Evolutionary conservation across 2,113 vertebrate species (phyloP), one percentile per base, ranked within the genome.

Genomic region (Nerophis lumbriciformis): DNA sequence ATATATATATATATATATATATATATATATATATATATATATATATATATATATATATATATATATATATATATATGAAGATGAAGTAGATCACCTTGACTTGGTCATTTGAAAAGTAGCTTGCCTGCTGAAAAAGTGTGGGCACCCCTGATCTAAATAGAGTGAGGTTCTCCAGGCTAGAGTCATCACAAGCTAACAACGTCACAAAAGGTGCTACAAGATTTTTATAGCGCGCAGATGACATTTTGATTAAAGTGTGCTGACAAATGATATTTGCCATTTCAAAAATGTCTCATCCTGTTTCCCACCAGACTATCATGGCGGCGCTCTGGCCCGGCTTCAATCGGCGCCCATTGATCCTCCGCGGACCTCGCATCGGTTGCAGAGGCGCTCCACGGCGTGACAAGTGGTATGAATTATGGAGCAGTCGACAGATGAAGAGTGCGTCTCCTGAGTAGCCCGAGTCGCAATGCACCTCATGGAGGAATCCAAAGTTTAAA

Each of bases 321-420:
- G 76, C 74, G 82, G 83, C 65, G 71, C 83, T 73, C 60, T 59
- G 61, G 66, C 72, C 71, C 63, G 73, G 75, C 77, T 73, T 77
- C 38, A 61, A 73, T 77, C 65, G 80, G 76, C 77, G 81, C 68
- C 59, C 65, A 82, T 85, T 59, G 72, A 85, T 83, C 77, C 73
- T 72, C 61, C 55, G 66, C 51, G 77, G 80, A 84, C 81, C 80
- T 84, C 78, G 80, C 79, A 77, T 76, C 77, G 66, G 68, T 56
- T 19, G 60, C 57, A 16, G 71, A 53, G 55, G 42, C 72, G 65
- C 63, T 73, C 74, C 71, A 74, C 67, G 44, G 63, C 38, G 51
- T 74, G 74, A 79, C 66, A 72, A 66, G 73, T 48, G 53, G 68
- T 69, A 83, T 85, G 80, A 88, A 88, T 88, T 77, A 87, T 83